phyloP scores from a whole-genome alignment of 2,797 vertebrate species.

The Xenentodon cancila region DNA sequence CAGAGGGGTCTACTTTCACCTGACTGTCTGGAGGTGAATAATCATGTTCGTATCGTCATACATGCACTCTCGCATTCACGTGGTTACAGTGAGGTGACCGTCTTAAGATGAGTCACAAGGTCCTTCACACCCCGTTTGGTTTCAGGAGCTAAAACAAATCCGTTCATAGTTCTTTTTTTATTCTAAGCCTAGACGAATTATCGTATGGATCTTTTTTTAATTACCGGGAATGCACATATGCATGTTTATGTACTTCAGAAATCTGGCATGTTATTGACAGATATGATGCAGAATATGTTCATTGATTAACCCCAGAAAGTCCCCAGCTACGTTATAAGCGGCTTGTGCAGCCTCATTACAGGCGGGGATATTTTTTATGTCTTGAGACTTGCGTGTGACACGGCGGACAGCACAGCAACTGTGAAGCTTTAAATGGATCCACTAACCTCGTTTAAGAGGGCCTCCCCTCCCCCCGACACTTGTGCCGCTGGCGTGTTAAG shows the following conservation, averaged over 20 bases:
- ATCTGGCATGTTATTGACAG: constrained; percentile 33
- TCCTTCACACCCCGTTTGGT: neutral
- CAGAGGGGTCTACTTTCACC: constrained; percentile 9
- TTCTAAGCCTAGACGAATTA: constrained; percentile 27
- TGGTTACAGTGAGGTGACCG: constrained; percentile 47
- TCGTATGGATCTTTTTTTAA: constrained; percentile 33
- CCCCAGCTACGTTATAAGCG: constrained; percentile 68
- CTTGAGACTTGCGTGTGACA: constrained; percentile 78
- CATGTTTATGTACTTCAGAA: constrained; percentile 28
- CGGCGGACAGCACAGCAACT: constrained; percentile 78
- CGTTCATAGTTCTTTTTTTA: neutral
- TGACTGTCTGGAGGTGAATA: constrained; percentile 28
- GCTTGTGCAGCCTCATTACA: constrained; percentile 73
- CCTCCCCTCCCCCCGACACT: constrained; percentile 80
- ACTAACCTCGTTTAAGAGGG: constrained; percentile 84
- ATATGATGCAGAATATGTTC: constrained; percentile 59
- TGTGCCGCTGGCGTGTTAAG: constrained; percentile 82
- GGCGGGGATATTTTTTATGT: constrained; percentile 72
- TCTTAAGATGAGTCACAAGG: constrained; percentile 12
- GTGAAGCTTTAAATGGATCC: constrained; percentile 82
- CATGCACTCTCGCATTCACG: constrained; percentile 33
- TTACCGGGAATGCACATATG: constrained; percentile 15
- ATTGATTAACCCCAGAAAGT: constrained; percentile 72
- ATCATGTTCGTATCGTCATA: constrained; percentile 16
- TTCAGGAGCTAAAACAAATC: constrained; percentile 4